Base-by-base conservation (phyloP, 1,140 invertebrate species). In the Cephus cinctus region DNA sequence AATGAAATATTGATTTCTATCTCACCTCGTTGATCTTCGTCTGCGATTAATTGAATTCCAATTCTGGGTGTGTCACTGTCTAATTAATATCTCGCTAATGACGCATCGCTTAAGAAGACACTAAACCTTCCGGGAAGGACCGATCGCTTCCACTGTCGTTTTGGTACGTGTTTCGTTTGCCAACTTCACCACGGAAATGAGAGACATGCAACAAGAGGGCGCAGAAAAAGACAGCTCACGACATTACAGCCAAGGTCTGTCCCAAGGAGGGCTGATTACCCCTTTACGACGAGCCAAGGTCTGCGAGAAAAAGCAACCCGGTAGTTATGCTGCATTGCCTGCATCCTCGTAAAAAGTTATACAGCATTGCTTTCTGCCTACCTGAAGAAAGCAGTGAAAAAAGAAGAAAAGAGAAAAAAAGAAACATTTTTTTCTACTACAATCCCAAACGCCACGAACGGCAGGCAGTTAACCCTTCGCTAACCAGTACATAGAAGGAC, bases 261-360 rank as follows among this genome's bases (percentile, higher is more conserved):
- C 46, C 42, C 35, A 49, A 56, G 56, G 54, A 65, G 66, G 69
- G 65, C 65, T 70, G 71, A 74, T 77, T 75, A 77, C 73, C 75
- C 75, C 72, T 77, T 77, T 76, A 74, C 57, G 62, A 67, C 54
- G 16, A 54, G 47, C 56, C 67, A 73, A 75, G 71, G 68, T 59
- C 63, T 51, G 14, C 62, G 23, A 18, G 16, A 31, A 32, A 44
- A 20, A 4, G 20, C 25, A 30, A 8, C 43, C 14, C 23, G 36
- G 14, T 20, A 20, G 39, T 36, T 45, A 42, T 23, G 32, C 32
- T 23, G 14, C 15, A 49, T 39, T 31, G 12, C 27, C 43, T 50
- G 36, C 57, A 39, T 48, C 52, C 54, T 61, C 62, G 46, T 65
- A 65, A 73, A 68, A 71, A 65, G 57, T 54, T 41, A n/a, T n/a